Base-by-base conservation (phyloP, 2,113 vertebrate genomes). In the Trichechus manatus region DNA sequence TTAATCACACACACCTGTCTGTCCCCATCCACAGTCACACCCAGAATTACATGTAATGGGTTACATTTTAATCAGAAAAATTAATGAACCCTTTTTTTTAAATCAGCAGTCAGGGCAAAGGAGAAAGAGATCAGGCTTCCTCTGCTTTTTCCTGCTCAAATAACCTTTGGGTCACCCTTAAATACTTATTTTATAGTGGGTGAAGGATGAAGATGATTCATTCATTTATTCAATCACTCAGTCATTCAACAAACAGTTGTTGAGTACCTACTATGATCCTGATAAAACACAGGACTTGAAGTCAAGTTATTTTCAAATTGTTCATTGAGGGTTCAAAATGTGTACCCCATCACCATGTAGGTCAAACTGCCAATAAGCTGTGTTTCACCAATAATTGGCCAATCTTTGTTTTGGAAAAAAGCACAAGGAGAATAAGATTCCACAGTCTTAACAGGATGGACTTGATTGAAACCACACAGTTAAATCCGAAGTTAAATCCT, bases 401-500 rank as follows among this genome's bases (percentile, higher is more conserved):
- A 22, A 42, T 10, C 44, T 91, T 63, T 82, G 74, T 86, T 66
- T 82, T 85, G 66, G 53, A 59, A 75, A 85, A 39, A n/a, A n/a
- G 22, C 2, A 64, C n/a, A 74, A 53, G 31, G 3, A 31, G 22
- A 85, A 22, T 27, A 64, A 80, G 15, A 79, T 83, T 23, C 29
- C 4, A 9, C 20, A 61, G 56, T 87, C 66, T 95, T 79, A 44
- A 10, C 33, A 75, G n/a, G 39, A 63, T 89, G 59, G 29, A 31
- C 93, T 81, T 92, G 5, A 93, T 74, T 87, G 87, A 83, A 91
- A 95, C 29, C 19, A 27, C 53, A 3, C 31, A 33, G 15, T 93
- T 94, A 78, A 79, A 39, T 39, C 39, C 17, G 79, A 53, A 39
- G 15, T 92, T 50, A 95, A 88, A 79, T 83, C 42, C 53, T 87